Conservation (phyloP, 2,113 vertebrate genomes). For the Cynoglossus semilaevis region DNA sequence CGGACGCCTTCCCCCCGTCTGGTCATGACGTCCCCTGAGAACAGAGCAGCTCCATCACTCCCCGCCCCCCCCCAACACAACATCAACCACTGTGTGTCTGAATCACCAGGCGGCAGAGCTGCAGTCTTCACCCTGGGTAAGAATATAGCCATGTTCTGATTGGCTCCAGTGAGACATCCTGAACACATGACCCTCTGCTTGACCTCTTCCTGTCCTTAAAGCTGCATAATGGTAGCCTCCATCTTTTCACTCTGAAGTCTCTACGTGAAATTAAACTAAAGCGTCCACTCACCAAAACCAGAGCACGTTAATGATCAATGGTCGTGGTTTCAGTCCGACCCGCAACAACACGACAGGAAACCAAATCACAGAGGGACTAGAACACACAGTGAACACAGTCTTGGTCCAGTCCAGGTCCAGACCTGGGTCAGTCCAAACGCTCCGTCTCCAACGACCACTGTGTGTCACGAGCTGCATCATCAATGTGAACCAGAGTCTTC, state of each 20-base stretch:
- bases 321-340: constrained; percentile 43
- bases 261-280: constrained; percentile 36
- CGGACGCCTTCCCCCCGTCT: constrained; percentile 52
- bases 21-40: constrained; percentile 55
- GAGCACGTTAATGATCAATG: constrained; percentile 56
- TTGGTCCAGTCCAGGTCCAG: no score
- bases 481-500: constrained; percentile 16
- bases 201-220: constrained; percentile 12
- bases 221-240: constrained; percentile 29
- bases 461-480: constrained; percentile 11
- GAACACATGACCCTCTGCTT: constrained; percentile 33
- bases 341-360: constrained; percentile 27
- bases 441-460: constrained; percentile 13
- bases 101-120: constrained; percentile 25
- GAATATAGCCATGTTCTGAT: constrained; percentile 22
- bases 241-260: constrained; percentile 59
- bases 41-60: constrained; percentile 62
- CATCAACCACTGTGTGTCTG: constrained; percentile 22
- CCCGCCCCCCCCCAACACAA: constrained; percentile 12
- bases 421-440: no score
- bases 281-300: constrained; percentile 18
- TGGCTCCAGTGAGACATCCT: constrained; percentile 23
- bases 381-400: not conserved
- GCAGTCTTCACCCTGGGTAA: constrained; percentile 13
- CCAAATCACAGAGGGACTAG: constrained; percentile 12